Base-by-base conservation (phyloP, 2,888 invertebrate genomes). In the Phalera bucephala region DNA sequence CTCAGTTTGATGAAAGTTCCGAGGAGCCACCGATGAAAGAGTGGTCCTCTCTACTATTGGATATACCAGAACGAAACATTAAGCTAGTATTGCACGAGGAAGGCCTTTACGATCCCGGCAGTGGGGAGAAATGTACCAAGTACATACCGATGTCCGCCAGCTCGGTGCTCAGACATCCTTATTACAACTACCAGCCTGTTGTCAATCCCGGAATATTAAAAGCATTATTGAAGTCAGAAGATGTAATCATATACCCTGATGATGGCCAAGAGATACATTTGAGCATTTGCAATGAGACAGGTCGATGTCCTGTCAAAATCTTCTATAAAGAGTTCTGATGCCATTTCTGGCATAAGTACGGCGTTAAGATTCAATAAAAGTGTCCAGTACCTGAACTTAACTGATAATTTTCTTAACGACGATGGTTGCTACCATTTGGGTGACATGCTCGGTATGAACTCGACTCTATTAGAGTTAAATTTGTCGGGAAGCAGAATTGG, bases 191-290 rank as follows among this genome's bases (percentile, higher is more conserved):
- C 11, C 29, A 17, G 1, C 17, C 29, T 3, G 19, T 29, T 7
- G 15, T 10, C 1, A 19, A 29, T n/a, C 29, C 29, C 4, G 29
- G 29, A n/a, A 7, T 29, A 29, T 1, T 29, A 7, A 17, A 29
- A 29, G 29, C 29, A 6, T 10, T 29, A 9, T 19, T 29, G 3
- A 4, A 8, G 8, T 19, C 29, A 19, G 29, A 29, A 19, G 17
- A 17, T 6, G 2, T 29, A 14, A 50, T 54, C 14, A 59, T 43
- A 39, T 73, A 64, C 33, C 36, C 62, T 2, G 60, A 60, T 23
- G 72, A 75, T 32, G 77, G 78, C 0, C 74, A 71, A 49, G 68
- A 77, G n/a, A 43, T 71, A 3, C 76, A 78, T 37, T 33, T 73
- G 28, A 56, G 46, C 5, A 23, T 71, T 3, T 76, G 77, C 28